Percentiles rank a stretch among this genome's conserved stretches.
Conservation (phyloP, 2,113 vertebrate genomes). For the Terrapene triunguis region DNA sequence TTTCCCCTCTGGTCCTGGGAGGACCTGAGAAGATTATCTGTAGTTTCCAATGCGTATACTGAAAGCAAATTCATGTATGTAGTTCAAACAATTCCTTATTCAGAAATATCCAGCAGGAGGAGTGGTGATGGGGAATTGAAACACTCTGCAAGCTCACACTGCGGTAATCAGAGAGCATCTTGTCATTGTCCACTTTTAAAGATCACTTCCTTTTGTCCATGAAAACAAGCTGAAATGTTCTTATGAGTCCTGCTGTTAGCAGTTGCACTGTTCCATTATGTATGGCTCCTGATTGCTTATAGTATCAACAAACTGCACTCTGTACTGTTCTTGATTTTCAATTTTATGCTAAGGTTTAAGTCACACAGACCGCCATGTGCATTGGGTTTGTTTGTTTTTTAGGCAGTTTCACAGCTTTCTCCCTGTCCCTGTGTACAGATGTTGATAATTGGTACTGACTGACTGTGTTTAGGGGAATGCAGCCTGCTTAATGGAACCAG, state of each 20-base stretch:
- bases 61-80: neutral
- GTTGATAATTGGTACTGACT: conserved; percentile 8
- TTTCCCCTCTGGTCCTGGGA: neutral
- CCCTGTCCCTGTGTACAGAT: neutral
- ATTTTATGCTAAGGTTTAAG: neutral
- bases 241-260: neutral
- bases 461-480: neutral
- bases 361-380: neutral
- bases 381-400: conserved; percentile 17
- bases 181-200: neutral
- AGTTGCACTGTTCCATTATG: neutral
- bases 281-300: neutral
- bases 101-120: fast-evolving
- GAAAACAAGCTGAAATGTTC: neutral
- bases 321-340: neutral
- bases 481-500: neutral
- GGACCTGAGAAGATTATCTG: neutral
- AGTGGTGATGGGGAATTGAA: neutral
- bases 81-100: neutral
- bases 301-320: neutral
- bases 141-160: fast-evolving
- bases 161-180: neutral
- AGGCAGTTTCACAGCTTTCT: neutral
- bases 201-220: neutral
- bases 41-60: neutral